Conservation (phyloP, 2,888 invertebrate genomes). For the Myopa testacea region DNA sequence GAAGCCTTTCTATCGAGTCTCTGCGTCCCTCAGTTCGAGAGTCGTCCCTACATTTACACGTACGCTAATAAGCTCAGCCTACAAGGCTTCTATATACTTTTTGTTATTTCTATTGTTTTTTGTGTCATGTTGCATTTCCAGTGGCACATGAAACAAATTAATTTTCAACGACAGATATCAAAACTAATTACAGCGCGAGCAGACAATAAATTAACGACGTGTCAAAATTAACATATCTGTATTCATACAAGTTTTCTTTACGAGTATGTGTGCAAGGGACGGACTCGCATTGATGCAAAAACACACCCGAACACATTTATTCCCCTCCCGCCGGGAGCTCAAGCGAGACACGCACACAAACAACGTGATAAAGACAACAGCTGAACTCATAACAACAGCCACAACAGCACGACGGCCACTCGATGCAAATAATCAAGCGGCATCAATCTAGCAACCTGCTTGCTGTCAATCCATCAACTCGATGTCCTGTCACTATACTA, state of each 20-base stretch:
- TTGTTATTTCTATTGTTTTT: background rate
- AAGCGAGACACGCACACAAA: constrained; percentile 34
- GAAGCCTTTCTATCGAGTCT: too few relatives aligned
- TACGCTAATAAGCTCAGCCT: too few relatives aligned
- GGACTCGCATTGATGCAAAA: too few relatives aligned
- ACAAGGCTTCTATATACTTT: background rate
- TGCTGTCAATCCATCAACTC: constrained; percentile 62
- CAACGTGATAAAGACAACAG: background rate
- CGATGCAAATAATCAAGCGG: constrained; percentile 47
- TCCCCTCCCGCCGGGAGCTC: constrained; percentile 13
- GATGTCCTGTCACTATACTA: background rate
- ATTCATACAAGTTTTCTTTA: constrained; percentile 54
- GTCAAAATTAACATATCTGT: constrained; percentile 67
- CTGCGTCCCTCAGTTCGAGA: too few relatives aligned
- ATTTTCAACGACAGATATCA: constrained; percentile 66
- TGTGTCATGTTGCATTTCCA: constrained; percentile 7
- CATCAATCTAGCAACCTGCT: constrained; percentile 58
- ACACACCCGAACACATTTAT: too few relatives aligned
- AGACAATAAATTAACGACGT: constrained; percentile 65
- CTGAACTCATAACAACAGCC: background rate
- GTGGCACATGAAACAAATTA: constrained; percentile 65
- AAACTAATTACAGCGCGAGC: constrained; percentile 63
- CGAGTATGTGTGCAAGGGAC: constrained; percentile 24
- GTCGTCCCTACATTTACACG: too few relatives aligned
- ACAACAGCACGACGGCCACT: constrained; percentile 30